These are phyloP conservation scores for Formica selysi DNA, from an alignment of 1,140 invertebrate species.

Conservation along the genomic window DNA sequence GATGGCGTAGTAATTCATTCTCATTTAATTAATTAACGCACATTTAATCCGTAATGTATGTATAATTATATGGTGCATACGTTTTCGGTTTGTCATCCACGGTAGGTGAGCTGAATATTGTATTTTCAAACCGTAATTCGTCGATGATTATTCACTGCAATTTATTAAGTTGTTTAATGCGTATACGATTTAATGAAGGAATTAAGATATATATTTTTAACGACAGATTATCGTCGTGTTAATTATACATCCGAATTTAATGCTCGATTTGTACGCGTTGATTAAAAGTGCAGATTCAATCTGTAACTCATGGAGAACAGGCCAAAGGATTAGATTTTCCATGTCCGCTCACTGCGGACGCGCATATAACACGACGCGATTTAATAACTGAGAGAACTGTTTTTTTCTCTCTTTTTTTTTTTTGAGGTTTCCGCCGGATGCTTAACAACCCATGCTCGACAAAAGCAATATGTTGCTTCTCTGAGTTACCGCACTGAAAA, in stretches of 20 bases:
- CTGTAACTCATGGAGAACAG: neutral
- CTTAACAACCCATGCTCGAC: constrained; percentile 48
- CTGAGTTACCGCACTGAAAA: no score
- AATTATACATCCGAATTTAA: constrained; percentile 33
- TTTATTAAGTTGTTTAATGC: constrained; percentile 49
- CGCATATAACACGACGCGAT: constrained; percentile 34
- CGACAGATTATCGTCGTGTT: neutral
- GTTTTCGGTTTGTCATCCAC: constrained; percentile 40
- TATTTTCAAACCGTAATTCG: constrained; percentile 13
- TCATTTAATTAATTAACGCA: constrained; percentile 53
- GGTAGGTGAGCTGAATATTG: constrained; percentile 27
- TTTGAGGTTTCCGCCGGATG: neutral
- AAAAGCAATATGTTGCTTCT: constrained; percentile 8
- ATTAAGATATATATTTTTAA: constrained; percentile 51
- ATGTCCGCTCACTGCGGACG: neutral
- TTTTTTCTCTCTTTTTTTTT: neutral
- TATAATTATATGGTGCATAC: constrained; percentile 32
- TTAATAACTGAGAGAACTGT: constrained; percentile 39
- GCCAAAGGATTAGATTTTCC: constrained; percentile 19
- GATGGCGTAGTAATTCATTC: constrained; percentile 31
- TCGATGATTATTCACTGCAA: neutral
- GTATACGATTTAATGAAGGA: constrained; percentile 34
- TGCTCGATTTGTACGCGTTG: constrained; percentile 32
- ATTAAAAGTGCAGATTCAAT: constrained; percentile 53
- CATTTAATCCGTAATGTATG: constrained; percentile 42